Evolutionary conservation across 1,140 invertebrate species (phyloP).

Genomic region (Tetramorium simillimum): DNA sequence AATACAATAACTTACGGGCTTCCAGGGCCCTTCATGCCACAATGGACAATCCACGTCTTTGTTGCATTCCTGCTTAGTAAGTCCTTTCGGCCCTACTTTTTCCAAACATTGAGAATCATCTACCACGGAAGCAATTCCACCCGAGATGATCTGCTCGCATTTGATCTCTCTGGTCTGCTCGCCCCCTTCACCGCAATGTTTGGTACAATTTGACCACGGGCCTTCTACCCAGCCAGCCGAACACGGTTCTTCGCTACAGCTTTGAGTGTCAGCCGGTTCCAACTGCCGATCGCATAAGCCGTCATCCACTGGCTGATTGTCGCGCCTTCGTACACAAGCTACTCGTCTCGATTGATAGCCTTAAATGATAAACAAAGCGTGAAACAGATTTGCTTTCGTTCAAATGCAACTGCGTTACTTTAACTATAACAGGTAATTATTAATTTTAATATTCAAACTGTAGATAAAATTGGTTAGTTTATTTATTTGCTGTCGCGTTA

Average conservation of each 20-base stretch:
- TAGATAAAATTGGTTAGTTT: not conserved
- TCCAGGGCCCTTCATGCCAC: conserved; percentile 95
- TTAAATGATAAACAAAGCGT: conserved; percentile 75
- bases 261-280: conserved; percentile 89
- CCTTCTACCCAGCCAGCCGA: conserved; percentile 93
- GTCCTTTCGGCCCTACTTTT: conserved; percentile 89
- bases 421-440: not conserved
- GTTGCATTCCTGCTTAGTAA: conserved; percentile 91
- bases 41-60: conserved; percentile 91
- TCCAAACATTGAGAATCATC: conserved; percentile 91
- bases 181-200: conserved; percentile 92
- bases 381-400: not conserved
- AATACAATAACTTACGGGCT: conserved; percentile 88
- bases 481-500: not conserved
- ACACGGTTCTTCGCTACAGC: conserved; percentile 92
- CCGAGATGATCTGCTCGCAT: conserved; percentile 91
- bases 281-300: conserved; percentile 91
- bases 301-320: conserved; percentile 89
- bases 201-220: conserved; percentile 94
- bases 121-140: conserved; percentile 88
- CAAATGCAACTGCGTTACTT: not conserved
- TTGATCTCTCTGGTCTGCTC: conserved; percentile 90
- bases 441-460: not conserved
- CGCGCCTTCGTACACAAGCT: conserved; percentile 89
- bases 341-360: conserved; percentile 91